phyloP scores from a whole-genome alignment of 2,888 invertebrate species.

The Rhagonycha fulva region DNA sequence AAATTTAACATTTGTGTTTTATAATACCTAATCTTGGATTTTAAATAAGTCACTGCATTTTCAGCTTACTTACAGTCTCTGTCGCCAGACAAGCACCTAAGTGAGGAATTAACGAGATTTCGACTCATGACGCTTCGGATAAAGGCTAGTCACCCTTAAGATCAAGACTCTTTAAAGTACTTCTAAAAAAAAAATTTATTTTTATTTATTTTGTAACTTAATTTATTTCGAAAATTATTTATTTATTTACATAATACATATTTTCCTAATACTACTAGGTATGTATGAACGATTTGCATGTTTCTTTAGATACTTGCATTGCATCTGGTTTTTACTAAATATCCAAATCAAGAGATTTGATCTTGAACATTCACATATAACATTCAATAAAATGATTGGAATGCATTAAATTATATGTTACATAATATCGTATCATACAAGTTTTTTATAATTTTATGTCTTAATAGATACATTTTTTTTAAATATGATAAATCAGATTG shows the following conservation, averaged over 20 bases:
- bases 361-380: constrained; percentile 1
- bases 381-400: neutral
- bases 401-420: constrained; percentile 3
- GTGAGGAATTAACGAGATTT: too few relatives aligned
- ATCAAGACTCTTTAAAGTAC: too few relatives aligned
- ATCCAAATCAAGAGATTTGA: constrained; percentile 5
- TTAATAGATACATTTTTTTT: neutral
- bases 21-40: too few relatives aligned
- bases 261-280: neutral
- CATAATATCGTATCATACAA: neutral
- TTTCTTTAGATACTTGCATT: neutral
- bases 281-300: neutral
- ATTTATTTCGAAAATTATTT: neutral
- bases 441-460: neutral
- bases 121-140: too few relatives aligned
- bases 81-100: too few relatives aligned
- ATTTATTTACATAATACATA: neutral
- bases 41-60: too few relatives aligned
- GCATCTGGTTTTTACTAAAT: neutral
- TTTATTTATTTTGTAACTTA: too few relatives aligned
- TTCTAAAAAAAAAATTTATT: neutral
- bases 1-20: too few relatives aligned
- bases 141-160: too few relatives aligned
- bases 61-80: too few relatives aligned
- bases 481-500: neutral